A percentile compares a stretch with the other conserved stretches of the same genome.
Evolutionary conservation across 2,888 invertebrate genomes (phyloP).

Genomic region (Omphaloscelis lunosa): DNA sequence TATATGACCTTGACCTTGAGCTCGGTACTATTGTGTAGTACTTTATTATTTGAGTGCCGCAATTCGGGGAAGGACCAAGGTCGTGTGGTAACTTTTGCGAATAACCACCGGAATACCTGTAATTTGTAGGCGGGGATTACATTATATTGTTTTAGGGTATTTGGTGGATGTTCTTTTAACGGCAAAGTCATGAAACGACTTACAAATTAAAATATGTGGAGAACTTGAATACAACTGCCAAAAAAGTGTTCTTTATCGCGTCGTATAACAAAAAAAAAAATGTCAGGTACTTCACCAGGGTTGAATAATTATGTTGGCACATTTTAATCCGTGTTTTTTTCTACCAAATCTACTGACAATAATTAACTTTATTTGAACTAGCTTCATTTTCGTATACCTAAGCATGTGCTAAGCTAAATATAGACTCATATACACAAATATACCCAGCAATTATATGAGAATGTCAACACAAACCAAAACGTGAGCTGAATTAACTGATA

Average conservation of each 20-base stretch:
- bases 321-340: neutral
- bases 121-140: neutral
- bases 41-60: neutral
- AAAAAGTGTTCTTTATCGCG: neutral
- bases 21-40: neutral
- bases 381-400: neutral
- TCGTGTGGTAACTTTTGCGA: neutral
- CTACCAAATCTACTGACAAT: neutral
- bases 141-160: neutral
- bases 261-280: neutral
- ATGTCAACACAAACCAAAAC: slow-evolving; percentile 45
- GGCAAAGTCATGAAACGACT: neutral
- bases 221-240: neutral
- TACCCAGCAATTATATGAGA: slow-evolving; percentile 13
- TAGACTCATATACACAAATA: neutral
- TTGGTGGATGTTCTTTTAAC: neutral
- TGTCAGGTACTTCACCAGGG: neutral
- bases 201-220: neutral
- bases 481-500: slow-evolving; percentile 52
- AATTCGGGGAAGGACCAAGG: neutral
- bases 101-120: neutral
- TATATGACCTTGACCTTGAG: slow-evolving; percentile 9
- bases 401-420: neutral
- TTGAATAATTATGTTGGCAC: neutral
- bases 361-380: neutral